Base-by-base conservation (phyloP, 2,797 vertebrate species). In the Alca torda region DNA sequence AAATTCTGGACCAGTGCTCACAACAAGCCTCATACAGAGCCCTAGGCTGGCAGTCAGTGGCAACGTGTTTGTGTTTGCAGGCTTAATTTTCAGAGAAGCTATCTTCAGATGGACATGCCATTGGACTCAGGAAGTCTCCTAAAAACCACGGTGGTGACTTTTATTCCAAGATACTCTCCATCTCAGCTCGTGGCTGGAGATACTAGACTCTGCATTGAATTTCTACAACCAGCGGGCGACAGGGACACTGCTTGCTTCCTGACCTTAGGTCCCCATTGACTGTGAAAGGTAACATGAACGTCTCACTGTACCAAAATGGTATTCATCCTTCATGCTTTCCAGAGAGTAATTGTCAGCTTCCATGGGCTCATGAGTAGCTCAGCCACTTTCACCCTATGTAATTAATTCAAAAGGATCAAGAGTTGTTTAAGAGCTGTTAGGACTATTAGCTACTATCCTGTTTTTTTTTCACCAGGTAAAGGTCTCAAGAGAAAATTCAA, bases 341-440 rank as follows among this genome's bases (percentile, higher is more conserved):
- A 93, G 64, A 96, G 16, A 90, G 14, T 67, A 84, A 54, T 82
- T 92, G 63, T n/a, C 63, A 92, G 9, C 78, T 95, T 93, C 76
- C 69, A 7, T 76, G 74, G 68, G 80, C n/a, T 94, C 73, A 79
- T 0, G 6, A 96, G 84, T 87, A 90, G 51, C 28, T 93, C 94
- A 90, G 28, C 5, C 28, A 77, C 37, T 83, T 93, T 70, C 21
- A 39, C 6, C 20, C 20, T 43, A 33, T 6, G 14, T 69, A 92
- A 86, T 93, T 93, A 87, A 75, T 91, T 93, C 56, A 78, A 79
- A 93, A 90, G 30, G 21, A 81, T 90, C 67, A 61, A 89, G 50
- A 89, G 43, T 11, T 77, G 56, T 94, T 95, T 92, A 90, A 83
- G 69, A 90, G 56, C 87, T 70, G 23, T 94, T 94, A 91, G 23